Base-by-base conservation (phyloP, 2,797 vertebrate genomes). In the Sebastes variabilis region DNA sequence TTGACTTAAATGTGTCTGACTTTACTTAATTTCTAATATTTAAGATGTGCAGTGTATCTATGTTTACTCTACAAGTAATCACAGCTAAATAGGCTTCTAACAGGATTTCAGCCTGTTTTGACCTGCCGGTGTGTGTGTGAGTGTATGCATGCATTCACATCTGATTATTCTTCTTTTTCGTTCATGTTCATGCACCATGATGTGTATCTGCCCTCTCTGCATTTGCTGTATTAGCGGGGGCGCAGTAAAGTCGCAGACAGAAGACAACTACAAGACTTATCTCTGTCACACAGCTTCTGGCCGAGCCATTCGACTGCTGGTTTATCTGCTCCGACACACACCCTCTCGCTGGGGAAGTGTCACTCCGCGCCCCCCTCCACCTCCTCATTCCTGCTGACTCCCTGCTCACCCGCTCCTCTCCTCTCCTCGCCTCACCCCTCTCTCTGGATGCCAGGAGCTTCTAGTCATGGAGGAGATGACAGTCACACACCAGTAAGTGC, bases 401-500 rank as follows among this genome's bases (percentile, higher is more conserved):
- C 72, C 56, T 59, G 59, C 79, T 86, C 72, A 38, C 77, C 79
- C 67, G 11, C 9, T 16, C 14, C 77, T 65, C 70, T 81, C 25
- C 24, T 73, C 80, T 82, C 66, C 74, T 81, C 46, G 20, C 79
- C 83, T 84, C 86, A 66, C 60, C 76, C 78, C 34, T 83, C 79
- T 87, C 72, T 87, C 72, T 85, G 86, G 85, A 88, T 81, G 84
- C 84, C 86, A 72, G 84, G 42, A 72, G 71, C 81, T 84, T 81
- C 64, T 49, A 74, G 87, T 73, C 81, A 93, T 93, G 90, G 92
- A 94, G 79, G 89, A 93, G 79, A 89, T 52, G 36, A 68, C 88
- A 84, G 86, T 90, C 84, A 87, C 92, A 87, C 74, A 90, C 24
- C 86, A 92, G 95, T 95, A 93, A 95, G 95, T 95, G 76, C 25